phyloP scores from a whole-genome alignment of 2,797 vertebrate species.

The Mustela erminea region DNA sequence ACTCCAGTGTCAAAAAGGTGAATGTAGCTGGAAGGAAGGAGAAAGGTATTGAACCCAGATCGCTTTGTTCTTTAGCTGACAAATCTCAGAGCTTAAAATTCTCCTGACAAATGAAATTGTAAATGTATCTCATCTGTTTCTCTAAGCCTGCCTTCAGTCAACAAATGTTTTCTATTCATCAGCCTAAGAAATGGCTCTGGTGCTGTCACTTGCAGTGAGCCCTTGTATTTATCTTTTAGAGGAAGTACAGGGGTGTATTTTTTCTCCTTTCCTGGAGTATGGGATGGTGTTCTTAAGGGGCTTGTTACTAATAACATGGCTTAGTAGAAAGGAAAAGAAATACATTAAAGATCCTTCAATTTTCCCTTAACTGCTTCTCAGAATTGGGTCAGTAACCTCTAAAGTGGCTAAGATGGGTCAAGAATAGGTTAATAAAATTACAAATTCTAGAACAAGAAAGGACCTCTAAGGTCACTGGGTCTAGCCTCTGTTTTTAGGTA shows the following conservation, averaged over 20 bases:
- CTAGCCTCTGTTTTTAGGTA: neutral
- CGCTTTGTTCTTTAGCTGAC: slow-evolving; percentile 42
- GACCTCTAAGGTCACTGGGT: neutral
- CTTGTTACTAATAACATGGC: neutral
- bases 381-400: slow-evolving; percentile 63
- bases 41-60: neutral
- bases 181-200: slow-evolving; percentile 43
- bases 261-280: slow-evolving; percentile 1
- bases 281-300: neutral
- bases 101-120: slow-evolving; percentile 44
- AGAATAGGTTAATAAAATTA: slow-evolving; percentile 1
- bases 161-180: slow-evolving; percentile 51
- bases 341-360: neutral
- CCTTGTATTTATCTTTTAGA: slow-evolving; percentile 69
- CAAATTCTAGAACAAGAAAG: slow-evolving; percentile 7
- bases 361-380: slow-evolving; percentile 6
- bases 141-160: slow-evolving; percentile 44
- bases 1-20: neutral
- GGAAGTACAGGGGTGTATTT: neutral
- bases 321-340: slow-evolving; percentile 63
- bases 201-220: slow-evolving; percentile 47
- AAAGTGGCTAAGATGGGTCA: slow-evolving; percentile 46
- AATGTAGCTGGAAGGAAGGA: neutral
- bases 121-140: neutral
- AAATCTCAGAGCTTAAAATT: slow-evolving; percentile 63